These are phyloP conservation scores for Dromaius novaehollandiae DNA, from an alignment of 2,113 vertebrate genomes.

Conservation along the genomic window DNA sequence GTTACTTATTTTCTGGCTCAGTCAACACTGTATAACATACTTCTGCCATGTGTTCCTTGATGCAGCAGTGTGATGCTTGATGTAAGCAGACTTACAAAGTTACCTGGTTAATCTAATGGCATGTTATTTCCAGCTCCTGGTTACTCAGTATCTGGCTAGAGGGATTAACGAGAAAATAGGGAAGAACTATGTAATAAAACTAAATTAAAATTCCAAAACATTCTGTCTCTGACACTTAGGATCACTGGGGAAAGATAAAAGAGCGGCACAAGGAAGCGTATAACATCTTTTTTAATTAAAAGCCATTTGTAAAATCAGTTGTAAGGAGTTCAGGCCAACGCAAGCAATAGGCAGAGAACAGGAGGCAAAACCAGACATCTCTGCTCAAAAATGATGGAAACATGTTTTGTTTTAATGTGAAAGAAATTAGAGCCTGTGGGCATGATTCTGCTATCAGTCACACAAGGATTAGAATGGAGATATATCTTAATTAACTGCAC, in stretches of 20 bases:
- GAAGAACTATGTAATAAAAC: background rate
- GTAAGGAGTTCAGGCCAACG: background rate
- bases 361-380: background rate
- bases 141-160: background rate
- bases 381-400: background rate
- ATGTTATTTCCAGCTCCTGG: background rate
- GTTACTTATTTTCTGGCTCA: background rate
- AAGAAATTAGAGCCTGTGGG: background rate
- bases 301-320: background rate
- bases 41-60: background rate
- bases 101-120: background rate
- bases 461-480: background rate
- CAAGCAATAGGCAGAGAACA: background rate
- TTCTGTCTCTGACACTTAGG: background rate
- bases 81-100: background rate
- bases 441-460: background rate
- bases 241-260: background rate
- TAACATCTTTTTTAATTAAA: background rate
- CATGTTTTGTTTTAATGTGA: background rate
- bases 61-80: too few relatives aligned
- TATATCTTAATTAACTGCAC: background rate
- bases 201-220: background rate
- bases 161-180: background rate
- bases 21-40: background rate
- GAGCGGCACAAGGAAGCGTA: background rate